Evolutionary conservation across 2,888 invertebrate genomes (phyloP).

Genomic region (Microdon myrmicae): DNA sequence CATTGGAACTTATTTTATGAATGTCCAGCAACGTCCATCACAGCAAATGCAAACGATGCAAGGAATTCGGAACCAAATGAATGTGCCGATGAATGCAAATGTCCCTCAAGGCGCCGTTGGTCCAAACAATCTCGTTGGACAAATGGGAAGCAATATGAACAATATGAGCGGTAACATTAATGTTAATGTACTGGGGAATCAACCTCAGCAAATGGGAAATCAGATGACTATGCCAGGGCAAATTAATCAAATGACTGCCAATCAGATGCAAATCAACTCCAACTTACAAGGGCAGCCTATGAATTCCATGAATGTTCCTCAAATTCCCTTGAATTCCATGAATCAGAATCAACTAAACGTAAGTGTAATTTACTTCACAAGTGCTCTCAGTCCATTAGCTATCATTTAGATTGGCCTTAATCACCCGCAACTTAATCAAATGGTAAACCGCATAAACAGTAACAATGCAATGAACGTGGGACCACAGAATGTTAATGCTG

Average conservation of each 20-base stretch:
- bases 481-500: conserved; percentile 57
- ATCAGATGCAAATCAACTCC: conserved; percentile 58
- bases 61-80: conserved; percentile 63
- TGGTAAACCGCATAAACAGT: conserved; percentile 69
- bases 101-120: conserved; percentile 57
- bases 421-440: conserved; percentile 61
- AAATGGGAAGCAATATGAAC: conserved; percentile 65
- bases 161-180: conserved; percentile 68
- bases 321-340: conserved; percentile 62
- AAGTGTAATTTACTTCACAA: conserved; percentile 38
- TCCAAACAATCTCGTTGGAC: conserved; percentile 57
- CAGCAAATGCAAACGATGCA: conserved; percentile 65
- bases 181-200: conserved; percentile 60
- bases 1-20: neutral
- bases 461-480: conserved; percentile 64
- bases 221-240: conserved; percentile 62
- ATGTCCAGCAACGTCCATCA: conserved; percentile 63
- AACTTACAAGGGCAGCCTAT: conserved; percentile 58
- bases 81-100: conserved; percentile 59
- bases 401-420: conserved; percentile 62
- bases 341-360: conserved; percentile 60
- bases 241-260: conserved; percentile 58
- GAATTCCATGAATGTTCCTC: conserved; percentile 60
- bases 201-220: conserved; percentile 56
- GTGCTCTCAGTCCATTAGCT: conserved; percentile 17